Base-by-base conservation (phyloP, 2,797 vertebrate genomes). In the Acipenser oxyrinchus region DNA sequence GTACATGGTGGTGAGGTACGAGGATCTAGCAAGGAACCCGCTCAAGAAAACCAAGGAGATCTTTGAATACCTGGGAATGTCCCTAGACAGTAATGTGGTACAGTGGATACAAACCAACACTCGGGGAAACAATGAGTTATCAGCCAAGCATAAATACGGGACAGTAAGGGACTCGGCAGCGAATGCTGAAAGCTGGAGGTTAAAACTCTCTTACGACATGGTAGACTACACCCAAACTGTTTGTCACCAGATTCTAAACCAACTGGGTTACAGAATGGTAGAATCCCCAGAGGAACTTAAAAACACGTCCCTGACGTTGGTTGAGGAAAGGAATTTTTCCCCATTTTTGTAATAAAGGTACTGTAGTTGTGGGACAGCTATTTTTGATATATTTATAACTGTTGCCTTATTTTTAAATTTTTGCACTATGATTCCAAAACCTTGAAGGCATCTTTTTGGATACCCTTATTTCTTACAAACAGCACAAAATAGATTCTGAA, bases 71-170 rank as follows among this genome's bases (percentile, higher is more conserved):
- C 84, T 97, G 75, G 95, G 95, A 13, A 87, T 97, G 77, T 82
- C 90, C 23, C 60, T 94, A 88, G 93, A 95, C 80, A 78, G 86
- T 81, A 94, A 89, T 0, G 92, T 97, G 0, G 90, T 91, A 70
- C 87, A 91, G 77, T 98, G 95, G 95, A 97, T 98, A 83, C 88
- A 89, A 66, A 92, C 92, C 70, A 96, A 95, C 86, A 97, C 95
- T 1, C 86, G 87, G 49, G 94, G 92, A 8, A 93, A 93, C 86
- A 91, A 89, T 8, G 81, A 91, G 69, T 79, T 82, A 37, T 84
- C 91, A 8, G 91, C 91, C 66, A 95, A 92, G 87, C 93, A 97
- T 87, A 96, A 96, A 69, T 96, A 92, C 0, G 93, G 93, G 64
- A 98, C 95, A 0, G 88, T 93, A 75, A 88, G 95, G 55, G 93